Conservation (phyloP, 2,113 vertebrate genomes). For the Brachyistius frenatus region DNA sequence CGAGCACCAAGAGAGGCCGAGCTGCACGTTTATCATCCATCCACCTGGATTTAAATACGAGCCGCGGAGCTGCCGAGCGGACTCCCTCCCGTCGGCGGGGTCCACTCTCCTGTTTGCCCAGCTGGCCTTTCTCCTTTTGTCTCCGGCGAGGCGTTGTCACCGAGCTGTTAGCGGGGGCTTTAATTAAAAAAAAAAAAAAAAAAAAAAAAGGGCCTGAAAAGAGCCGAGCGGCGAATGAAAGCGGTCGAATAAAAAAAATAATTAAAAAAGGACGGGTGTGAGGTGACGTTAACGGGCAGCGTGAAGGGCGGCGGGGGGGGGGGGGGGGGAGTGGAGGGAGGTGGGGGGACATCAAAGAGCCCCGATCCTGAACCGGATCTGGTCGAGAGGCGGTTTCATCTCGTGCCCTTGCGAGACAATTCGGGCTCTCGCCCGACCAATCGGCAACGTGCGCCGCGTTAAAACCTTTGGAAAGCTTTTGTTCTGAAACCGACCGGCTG, state of each 20-base stretch:
- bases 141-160: neutral
- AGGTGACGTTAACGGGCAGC: neutral
- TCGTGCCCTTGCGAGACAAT: too few species aligned
- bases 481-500: too few species aligned
- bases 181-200: constrained; percentile 34
- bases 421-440: too few species aligned
- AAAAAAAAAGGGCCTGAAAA: constrained; percentile 9
- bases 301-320: neutral
- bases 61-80: constrained; percentile 13
- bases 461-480: too few species aligned
- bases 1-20: neutral
- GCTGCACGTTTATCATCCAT: neutral
- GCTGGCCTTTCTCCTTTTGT: constrained; percentile 9
- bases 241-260: constrained; percentile 28
- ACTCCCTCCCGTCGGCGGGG: neutral
- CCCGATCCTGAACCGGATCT: neutral
- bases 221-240: constrained; percentile 29
- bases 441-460: too few species aligned
- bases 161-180: constrained; percentile 25
- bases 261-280: neutral
- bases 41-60: constrained; percentile 19
- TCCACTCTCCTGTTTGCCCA: constrained; percentile 1
- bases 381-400: too few species aligned
- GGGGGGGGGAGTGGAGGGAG: too few species aligned
- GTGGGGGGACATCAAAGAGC: neutral